Base-by-base conservation (phyloP, 2,888 invertebrate genomes). In the Agriopis marginaria region DNA sequence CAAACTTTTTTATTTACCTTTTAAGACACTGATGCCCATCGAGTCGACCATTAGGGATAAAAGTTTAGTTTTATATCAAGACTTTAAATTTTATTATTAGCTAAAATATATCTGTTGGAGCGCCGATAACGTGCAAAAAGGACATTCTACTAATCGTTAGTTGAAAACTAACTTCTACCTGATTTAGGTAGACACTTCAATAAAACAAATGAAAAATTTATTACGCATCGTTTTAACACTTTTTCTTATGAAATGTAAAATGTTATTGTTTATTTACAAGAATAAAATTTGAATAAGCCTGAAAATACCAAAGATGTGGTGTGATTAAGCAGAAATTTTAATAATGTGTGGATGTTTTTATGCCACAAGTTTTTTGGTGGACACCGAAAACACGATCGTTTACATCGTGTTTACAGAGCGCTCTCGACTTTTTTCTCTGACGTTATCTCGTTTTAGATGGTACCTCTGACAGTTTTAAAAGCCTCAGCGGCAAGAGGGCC, bases 351-450 rank as follows among this genome's bases (percentile, higher is more conserved):
- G 75, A 77, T 77, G 42, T 78, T 79, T 81, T 81, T 77, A 79
- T 78, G 78, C 79, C 78, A 76, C 77, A 79, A 76, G 80, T 81
- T 80, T 79, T 81, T 65, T 49, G 17, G 61, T 12, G 77, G 78
- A 78, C 81, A 74, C 73, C 76, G 71, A 77, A 65, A 62, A 86
- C 82, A 82, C 81, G 86, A 88, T 88, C 89, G 82, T 90, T 92
- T 87, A 91, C 92, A 91, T 89, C 90, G 86, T 88, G 91, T 90
- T 91, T 88, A 90, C 89, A 88, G 88, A 89, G 84, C 84, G 86
- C 82, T 84, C 80, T 84, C 79, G 64, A 80, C 84, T 84, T 86
- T 90, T 90, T 90, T 89, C 85, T 82, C 84, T 85, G 84, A 79
- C 84, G 83, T 90, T 91, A 91, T 91, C 90, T 88, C 83, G 82